Evolutionary conservation across 1,140 invertebrate species (phyloP), one percentile per base, ranked within the genome.

Genomic region (Epicauta chinensis): DNA sequence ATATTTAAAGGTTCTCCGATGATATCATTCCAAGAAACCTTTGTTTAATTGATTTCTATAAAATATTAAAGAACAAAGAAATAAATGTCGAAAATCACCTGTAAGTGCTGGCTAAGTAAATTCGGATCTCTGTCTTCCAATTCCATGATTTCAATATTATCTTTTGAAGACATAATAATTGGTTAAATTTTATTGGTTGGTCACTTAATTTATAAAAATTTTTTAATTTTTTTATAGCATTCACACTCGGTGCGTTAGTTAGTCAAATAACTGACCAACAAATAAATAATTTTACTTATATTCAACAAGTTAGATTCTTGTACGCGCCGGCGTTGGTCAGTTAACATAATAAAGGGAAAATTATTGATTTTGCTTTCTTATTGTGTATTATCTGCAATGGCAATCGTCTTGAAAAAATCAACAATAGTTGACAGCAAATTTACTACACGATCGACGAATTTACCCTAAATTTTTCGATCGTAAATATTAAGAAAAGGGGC

Each of bases 1-100:
- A 83, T 80, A 2, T 81, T 82, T 47, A 86, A 81, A 4, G 87
- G 86, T 70, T 91, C 87, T 0, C 84, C 87, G 23, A 90, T 78
- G 35, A 89, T 78, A 59, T 89, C 86, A 55, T 86, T 82, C 81
- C 86, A 91, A 56, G 79, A 74, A 53, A 86, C 78, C 84, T 88
- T 67, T 6, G 53, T 58, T 46, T 2, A 1, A 3, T 37, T 15
- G 3, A 37, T 5, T 30, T n/a, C n/a, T n/a, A n/a, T n/a, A n/a
- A 23, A 23, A 23, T 23, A 23, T 23, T 7, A 23, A 23, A 5
- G 0, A 23, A 23, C 7, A 23, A 23, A 23, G 4, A 23, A 23
- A 23, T 23, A 23, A 23, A 23, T 7, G 43, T 32, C 32, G 12
- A 7, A n/a, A 52, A 52, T 61, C 67, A 85, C 84, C 77, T 85